Conservation (phyloP, 2,113 vertebrate species). For the Eulemur rufifrons region DNA sequence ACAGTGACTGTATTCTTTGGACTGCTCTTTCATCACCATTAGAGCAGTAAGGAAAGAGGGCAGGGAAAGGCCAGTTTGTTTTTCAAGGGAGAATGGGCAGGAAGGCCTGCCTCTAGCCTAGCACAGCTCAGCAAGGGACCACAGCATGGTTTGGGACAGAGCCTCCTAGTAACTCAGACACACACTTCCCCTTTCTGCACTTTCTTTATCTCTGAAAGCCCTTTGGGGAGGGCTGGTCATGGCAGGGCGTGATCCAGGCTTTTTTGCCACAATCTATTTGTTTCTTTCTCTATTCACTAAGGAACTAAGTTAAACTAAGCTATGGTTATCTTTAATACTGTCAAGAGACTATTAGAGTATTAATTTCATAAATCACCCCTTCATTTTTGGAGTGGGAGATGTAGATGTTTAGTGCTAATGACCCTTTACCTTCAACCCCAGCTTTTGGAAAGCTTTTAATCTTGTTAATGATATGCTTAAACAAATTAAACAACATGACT, state of each 20-base stretch:
- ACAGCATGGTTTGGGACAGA: background rate
- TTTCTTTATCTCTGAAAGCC: background rate
- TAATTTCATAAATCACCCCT: slow-evolving; percentile 19
- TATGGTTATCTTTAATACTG: background rate
- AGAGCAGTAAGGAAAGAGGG: background rate
- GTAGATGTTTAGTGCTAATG: background rate
- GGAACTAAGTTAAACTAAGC: background rate
- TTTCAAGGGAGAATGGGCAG: slow-evolving; percentile 16
- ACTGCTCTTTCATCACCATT: background rate
- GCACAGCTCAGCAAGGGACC: background rate
- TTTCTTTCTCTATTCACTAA: background rate
- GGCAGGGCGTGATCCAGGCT: background rate
- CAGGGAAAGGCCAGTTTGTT: background rate
- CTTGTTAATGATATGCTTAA: slow-evolving; percentile 54
- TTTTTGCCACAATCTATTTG: background rate
- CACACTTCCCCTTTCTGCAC: background rate
- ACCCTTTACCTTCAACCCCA: background rate
- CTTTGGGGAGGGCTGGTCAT: background rate
- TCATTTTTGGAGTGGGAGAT: background rate
- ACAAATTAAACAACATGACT: slow-evolving; percentile 63
- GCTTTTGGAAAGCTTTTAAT: slow-evolving; percentile 57
- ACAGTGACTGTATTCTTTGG: background rate
- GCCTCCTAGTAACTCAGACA: background rate
- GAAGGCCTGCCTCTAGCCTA: background rate
- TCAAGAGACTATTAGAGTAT: background rate